Conservation (phyloP, 2,888 invertebrate genomes). For the Coelopa pilipes region DNA sequence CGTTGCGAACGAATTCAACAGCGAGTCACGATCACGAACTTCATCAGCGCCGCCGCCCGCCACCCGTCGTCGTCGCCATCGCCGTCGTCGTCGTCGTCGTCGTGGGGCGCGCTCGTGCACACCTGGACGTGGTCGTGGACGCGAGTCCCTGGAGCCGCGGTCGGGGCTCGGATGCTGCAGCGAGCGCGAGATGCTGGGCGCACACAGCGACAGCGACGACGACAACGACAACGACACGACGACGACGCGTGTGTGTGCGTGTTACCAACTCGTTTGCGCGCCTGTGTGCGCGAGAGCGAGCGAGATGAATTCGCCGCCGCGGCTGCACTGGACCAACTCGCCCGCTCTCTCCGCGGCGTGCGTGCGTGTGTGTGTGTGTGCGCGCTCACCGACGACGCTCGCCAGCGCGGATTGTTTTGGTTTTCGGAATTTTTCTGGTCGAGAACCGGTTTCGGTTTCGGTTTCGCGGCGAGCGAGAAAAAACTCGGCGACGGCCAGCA, state of each 20-base stretch:
- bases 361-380: background rate
- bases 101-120: conserved; percentile 16
- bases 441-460: conserved; percentile 51
- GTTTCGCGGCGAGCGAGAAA: conserved; percentile 39
- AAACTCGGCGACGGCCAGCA: conserved; percentile 15
- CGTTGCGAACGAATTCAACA: conserved; percentile 12
- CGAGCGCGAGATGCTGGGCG: conserved; percentile 17
- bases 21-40: conserved; percentile 26
- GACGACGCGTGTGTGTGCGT: conserved; percentile 15
- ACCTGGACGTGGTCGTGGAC: conserved; percentile 21
- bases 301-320: conserved; percentile 20
- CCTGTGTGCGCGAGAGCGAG: conserved; percentile 1
- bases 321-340: conserved; percentile 25
- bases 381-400: background rate
- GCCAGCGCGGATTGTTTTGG: conserved; percentile 25
- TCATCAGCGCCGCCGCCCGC: background rate
- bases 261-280: conserved; percentile 26
- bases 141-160: background rate
- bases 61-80: background rate
- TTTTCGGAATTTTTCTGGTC: conserved; percentile 32
- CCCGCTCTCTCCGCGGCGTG: background rate
- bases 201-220: background rate
- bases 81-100: background rate
- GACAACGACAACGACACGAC: background rate
- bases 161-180: conserved; percentile 21